These are phyloP conservation scores for Tipula lateralis DNA, from an alignment of 2,888 invertebrate species.

Conservation along the genomic window DNA sequence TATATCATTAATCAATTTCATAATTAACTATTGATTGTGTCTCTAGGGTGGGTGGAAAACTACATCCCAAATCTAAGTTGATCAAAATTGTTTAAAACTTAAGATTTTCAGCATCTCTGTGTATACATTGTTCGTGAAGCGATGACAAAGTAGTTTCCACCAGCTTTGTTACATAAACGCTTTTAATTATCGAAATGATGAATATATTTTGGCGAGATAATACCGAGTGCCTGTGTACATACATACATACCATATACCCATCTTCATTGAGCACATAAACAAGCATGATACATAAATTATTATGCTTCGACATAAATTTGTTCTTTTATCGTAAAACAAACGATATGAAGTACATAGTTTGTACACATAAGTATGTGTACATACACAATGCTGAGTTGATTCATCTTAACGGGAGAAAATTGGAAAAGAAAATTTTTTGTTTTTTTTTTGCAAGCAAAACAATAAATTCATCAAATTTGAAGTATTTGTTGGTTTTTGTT, in stretches of 20 bases:
- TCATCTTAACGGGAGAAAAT: not conserved
- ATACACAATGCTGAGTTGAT: not conserved
- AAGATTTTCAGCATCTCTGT: not conserved
- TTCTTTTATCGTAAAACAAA: not conserved
- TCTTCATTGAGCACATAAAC: not conserved
- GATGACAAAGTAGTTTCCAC: not conserved
- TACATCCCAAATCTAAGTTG: not conserved
- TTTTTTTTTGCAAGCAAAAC: not conserved
- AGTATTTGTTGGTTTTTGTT: slow-evolving; percentile 6
- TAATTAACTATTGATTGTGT: not conserved
- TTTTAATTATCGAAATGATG: not conserved
- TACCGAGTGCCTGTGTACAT: too few species aligned
- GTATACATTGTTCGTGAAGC: not conserved
- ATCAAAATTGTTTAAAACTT: not conserved
- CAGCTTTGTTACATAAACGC: not conserved
- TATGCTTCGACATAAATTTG: not conserved
- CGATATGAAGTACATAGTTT: not conserved
- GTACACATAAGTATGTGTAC: not conserved
- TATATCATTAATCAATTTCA: not conserved
- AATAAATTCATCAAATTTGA: slow-evolving; percentile 19
- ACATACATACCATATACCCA: not conserved
- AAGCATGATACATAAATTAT: slow-evolving; percentile 19
- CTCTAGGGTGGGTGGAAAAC: not conserved
- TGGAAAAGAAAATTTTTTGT: not conserved
- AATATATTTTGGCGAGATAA: too few species aligned